Evolutionary conservation across 2,888 invertebrate species (phyloP).

Genomic region (Neoaliturus tenellus): DNA sequence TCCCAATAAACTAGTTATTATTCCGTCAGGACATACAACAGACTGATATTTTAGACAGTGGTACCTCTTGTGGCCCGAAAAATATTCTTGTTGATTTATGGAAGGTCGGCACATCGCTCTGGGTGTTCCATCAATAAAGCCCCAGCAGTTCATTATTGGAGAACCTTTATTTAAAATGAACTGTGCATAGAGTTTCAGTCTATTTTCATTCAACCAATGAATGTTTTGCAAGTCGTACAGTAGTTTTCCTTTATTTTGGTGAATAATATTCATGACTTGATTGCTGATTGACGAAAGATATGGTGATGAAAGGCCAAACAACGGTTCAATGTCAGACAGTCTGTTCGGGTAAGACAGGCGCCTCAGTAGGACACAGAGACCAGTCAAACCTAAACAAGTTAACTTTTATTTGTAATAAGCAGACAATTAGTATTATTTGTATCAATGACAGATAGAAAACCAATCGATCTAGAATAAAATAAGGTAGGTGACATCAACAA

Average conservation of each 20-base stretch:
- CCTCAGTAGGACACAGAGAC: slow-evolving; percentile 20
- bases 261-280: neutral
- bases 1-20: slow-evolving; percentile 27
- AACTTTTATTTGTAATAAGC: too few species aligned
- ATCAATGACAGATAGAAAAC: too few species aligned
- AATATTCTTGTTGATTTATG: too few species aligned
- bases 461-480: too few species aligned
- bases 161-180: too few species aligned
- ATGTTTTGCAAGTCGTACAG: neutral
- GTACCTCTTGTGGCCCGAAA: slow-evolving; percentile 46
- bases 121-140: too few species aligned
- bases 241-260: neutral
- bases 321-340: slow-evolving; percentile 1
- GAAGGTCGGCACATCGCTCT: too few species aligned
- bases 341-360: slow-evolving; percentile 43
- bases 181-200: slow-evolving; percentile 15
- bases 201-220: slow-evolving; percentile 5
- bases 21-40: slow-evolving; percentile 41
- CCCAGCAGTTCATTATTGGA: too few species aligned
- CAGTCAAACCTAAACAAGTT: neutral
- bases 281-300: neutral
- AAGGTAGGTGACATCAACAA: too few species aligned
- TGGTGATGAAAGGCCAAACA: slow-evolving; percentile 37
- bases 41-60: slow-evolving; percentile 54
- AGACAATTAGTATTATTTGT: too few species aligned